phyloP scores from a whole-genome alignment of 23 tunicate genomes.

The Oikopleura vanhoeffeni region DNA sequence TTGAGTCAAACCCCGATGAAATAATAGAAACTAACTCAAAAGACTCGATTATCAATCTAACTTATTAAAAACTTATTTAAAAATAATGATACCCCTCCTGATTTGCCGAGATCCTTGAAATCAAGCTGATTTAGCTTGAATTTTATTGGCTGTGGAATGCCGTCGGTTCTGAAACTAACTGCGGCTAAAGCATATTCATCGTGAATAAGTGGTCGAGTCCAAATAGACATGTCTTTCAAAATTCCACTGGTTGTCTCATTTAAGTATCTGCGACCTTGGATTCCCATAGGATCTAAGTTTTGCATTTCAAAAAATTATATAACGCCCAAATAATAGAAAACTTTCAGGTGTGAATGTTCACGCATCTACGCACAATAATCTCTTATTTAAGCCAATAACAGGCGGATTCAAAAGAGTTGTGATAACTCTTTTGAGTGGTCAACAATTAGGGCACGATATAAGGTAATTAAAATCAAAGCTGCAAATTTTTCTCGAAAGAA shows the following conservation, averaged over 20 bases:
- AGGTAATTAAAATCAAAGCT: too few relatives aligned
- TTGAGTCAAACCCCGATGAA: not conserved
- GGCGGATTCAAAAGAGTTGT: too few relatives aligned
- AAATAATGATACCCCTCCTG: too few relatives aligned
- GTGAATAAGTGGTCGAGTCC: not conserved
- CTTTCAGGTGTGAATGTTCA: too few relatives aligned
- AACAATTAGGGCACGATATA: too few relatives aligned
- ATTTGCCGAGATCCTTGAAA: not conserved
- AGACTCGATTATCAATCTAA: too few relatives aligned
- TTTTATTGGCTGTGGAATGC: not conserved
- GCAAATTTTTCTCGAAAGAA: too few relatives aligned
- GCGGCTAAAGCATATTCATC: not conserved
- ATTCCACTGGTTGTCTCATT: not conserved
- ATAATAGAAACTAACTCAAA: not conserved
- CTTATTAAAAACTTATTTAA: too few relatives aligned
- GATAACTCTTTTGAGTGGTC: too few relatives aligned
- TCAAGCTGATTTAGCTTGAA: not conserved
- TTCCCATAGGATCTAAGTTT: constrained; percentile 20
- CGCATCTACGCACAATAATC: too few relatives aligned
- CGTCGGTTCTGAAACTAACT: not conserved
- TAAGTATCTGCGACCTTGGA: constrained; percentile 13
- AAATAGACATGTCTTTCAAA: not conserved
- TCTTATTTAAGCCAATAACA: too few relatives aligned
- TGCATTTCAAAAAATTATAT: not conserved
- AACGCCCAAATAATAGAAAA: too few relatives aligned